Conservation (phyloP, 2,888 invertebrate genomes). For the Stratiomys singularior region DNA sequence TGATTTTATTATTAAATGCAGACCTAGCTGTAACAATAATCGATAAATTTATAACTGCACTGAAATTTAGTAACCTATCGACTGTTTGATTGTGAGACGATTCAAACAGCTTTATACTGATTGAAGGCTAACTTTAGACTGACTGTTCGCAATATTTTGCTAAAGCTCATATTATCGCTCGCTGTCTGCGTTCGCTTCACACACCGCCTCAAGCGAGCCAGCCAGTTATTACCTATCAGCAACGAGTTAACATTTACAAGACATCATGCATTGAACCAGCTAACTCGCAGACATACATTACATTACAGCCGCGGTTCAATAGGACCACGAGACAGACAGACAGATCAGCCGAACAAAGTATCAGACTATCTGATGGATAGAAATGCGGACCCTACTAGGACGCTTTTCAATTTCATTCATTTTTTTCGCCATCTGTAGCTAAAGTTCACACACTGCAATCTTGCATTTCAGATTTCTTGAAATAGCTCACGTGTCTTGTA, state of each 20-base stretch:
- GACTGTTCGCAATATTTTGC: constrained; percentile 31
- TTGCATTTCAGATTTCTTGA: neutral
- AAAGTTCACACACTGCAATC: neutral
- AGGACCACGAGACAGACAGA: neutral
- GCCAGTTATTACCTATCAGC: neutral
- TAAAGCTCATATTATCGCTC: constrained; percentile 33
- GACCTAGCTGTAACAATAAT: neutral
- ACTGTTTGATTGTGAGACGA: neutral
- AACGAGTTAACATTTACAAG: neutral
- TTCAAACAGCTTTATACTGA: constrained; percentile 13
- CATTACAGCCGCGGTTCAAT: neutral
- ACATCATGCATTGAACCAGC: neutral
- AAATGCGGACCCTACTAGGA: too few relatives aligned
- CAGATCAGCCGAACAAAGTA: neutral
- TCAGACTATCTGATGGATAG: too few relatives aligned
- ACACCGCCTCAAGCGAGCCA: neutral
- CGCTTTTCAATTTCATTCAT: constrained; percentile 5
- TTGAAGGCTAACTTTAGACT: constrained; percentile 40
- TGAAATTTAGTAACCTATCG: neutral
- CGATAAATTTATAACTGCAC: neutral
- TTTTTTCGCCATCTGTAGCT: neutral
- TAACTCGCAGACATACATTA: neutral
- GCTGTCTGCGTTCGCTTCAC: neutral
- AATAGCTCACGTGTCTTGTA: neutral
- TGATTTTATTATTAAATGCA: neutral